phyloP scores from a whole-genome alignment of 2,888 invertebrate species.

The Tetramorium bicarinatum region DNA sequence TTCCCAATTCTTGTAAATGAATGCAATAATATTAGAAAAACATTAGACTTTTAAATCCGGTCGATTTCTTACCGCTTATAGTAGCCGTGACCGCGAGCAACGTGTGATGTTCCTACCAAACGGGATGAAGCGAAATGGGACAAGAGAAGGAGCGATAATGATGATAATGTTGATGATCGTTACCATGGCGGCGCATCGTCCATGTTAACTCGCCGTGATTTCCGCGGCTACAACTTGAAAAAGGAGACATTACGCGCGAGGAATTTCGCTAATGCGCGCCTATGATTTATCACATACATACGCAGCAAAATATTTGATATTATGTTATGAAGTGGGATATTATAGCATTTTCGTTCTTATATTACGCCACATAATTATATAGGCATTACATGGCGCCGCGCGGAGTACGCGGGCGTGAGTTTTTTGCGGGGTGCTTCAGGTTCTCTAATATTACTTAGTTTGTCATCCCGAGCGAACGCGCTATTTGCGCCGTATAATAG shows the following conservation, averaged over 20 bases:
- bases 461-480: slow-evolving; percentile 40
- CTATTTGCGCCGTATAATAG: slow-evolving; percentile 52
- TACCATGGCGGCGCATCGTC: slow-evolving; percentile 79
- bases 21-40: slow-evolving; percentile 1
- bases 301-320: slow-evolving; percentile 72
- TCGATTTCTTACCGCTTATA: slow-evolving; percentile 5
- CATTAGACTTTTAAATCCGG: not conserved
- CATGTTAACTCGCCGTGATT: slow-evolving; percentile 65
- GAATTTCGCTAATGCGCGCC: slow-evolving; percentile 74
- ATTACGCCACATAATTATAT: slow-evolving; percentile 44
- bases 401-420: not conserved
- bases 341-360: slow-evolving; percentile 32
- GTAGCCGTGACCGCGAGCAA: slow-evolving; percentile 80
- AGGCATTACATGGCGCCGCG: slow-evolving; percentile 35
- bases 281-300: slow-evolving; percentile 74
- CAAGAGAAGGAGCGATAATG: slow-evolving; percentile 82
- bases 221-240: slow-evolving; percentile 59
- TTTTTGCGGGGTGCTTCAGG: slow-evolving; percentile 17
- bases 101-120: slow-evolving; percentile 73
- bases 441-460: slow-evolving; percentile 50
- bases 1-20: not conserved
- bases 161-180: slow-evolving; percentile 85
- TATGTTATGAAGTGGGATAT: slow-evolving; percentile 31
- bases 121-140: slow-evolving; percentile 77
- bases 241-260: slow-evolving; percentile 66